Conservation (phyloP, 2,888 invertebrate genomes). For the Mythimna albipuncta region DNA sequence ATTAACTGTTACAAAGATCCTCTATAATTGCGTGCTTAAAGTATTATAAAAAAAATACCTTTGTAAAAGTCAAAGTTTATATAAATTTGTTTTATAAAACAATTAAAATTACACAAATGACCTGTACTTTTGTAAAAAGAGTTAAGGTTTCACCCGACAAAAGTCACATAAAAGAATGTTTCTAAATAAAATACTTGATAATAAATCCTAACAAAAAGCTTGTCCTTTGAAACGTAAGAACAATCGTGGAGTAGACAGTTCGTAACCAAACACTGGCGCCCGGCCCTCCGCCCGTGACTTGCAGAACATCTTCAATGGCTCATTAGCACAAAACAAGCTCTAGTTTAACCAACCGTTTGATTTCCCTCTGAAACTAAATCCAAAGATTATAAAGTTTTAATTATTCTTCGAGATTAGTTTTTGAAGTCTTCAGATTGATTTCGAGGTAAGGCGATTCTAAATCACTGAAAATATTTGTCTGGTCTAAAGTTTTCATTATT, state of each 20-base stretch:
- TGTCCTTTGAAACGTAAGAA: constrained; percentile 22
- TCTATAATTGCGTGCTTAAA: too few species aligned
- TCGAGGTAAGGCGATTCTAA: constrained; percentile 34
- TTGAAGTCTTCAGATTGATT: constrained; percentile 51
- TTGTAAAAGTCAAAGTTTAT: too few species aligned
- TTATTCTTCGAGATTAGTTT: constrained; percentile 55
- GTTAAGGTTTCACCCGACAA: constrained; percentile 1
- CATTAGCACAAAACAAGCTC: constrained; percentile 38
- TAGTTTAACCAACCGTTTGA: constrained; percentile 37
- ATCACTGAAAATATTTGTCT: constrained; percentile 45
- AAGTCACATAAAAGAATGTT: constrained; percentile 1
- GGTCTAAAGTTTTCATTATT: constrained; percentile 16
- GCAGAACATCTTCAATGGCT: constrained; percentile 37
- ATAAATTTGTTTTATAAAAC: too few species aligned
- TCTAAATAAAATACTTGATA: constrained; percentile 9
- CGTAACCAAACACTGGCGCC: constrained; percentile 31
- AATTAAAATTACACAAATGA: too few species aligned
- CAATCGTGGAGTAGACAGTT: neutral
- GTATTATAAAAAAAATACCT: too few species aligned
- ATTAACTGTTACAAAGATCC: too few species aligned
- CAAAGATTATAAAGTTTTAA: constrained; percentile 56
- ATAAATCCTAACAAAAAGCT: neutral
- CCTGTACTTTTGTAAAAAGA: neutral
- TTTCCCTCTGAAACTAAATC: constrained; percentile 31
- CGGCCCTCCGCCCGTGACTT: constrained; percentile 11